These are phyloP conservation scores for Crossocerus cetratus DNA, from an alignment of 2,888 invertebrate genomes.

Conservation along the genomic window DNA sequence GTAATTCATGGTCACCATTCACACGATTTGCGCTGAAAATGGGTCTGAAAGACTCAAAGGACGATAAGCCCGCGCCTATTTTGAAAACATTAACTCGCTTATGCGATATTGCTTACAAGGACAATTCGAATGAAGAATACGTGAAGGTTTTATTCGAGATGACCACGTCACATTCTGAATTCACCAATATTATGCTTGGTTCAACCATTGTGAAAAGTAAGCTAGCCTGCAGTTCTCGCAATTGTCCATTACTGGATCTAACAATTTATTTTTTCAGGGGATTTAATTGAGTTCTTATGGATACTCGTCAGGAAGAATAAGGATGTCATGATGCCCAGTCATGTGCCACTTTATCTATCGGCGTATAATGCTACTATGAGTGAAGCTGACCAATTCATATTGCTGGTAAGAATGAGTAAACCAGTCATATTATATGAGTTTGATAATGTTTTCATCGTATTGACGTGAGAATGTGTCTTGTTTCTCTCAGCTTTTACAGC, in stretches of 20 bases:
- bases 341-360: slow-evolving; percentile 87
- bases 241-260: background rate
- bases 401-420: slow-evolving; percentile 70
- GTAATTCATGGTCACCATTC: slow-evolving; percentile 71
- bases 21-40: slow-evolving; percentile 81
- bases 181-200: slow-evolving; percentile 83
- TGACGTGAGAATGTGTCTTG: background rate
- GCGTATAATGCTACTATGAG: slow-evolving; percentile 87
- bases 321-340: slow-evolving; percentile 82
- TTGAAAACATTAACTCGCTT: slow-evolving; percentile 80
- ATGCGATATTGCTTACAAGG: slow-evolving; percentile 79
- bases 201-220: slow-evolving; percentile 69
- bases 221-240: slow-evolving; percentile 19
- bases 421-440: background rate
- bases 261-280: slow-evolving; percentile 77
- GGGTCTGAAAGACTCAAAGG: slow-evolving; percentile 79
- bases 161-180: slow-evolving; percentile 87
- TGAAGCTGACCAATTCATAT: slow-evolving; percentile 84
- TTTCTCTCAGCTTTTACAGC: slow-evolving; percentile 81
- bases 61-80: slow-evolving; percentile 75
- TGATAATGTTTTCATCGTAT: background rate
- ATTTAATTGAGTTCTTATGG: slow-evolving; percentile 83
- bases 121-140: slow-evolving; percentile 78
- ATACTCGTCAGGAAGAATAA: slow-evolving; percentile 82
- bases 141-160: slow-evolving; percentile 83